phyloP scores from a whole-genome alignment of 1,140 invertebrate genomes.

The Dinothrombium tinctorium region DNA sequence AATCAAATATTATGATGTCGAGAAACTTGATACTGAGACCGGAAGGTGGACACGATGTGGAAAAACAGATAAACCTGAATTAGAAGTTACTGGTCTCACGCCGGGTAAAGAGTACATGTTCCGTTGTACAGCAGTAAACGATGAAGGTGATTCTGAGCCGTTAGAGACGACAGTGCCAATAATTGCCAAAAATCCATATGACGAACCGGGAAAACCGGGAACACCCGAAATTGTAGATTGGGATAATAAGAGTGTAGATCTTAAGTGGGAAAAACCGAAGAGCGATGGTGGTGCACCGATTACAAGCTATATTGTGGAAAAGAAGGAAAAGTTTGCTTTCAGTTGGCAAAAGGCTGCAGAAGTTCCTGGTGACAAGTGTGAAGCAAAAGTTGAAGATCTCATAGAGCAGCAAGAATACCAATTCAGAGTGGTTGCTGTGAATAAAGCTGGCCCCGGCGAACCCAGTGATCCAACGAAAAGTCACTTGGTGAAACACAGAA shows the following conservation, averaged over 20 bases:
- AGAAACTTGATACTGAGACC: slow-evolving; percentile 52
- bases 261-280: slow-evolving; percentile 80
- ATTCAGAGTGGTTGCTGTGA: slow-evolving; percentile 86
- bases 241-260: slow-evolving; percentile 78
- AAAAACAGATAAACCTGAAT: slow-evolving; percentile 33
- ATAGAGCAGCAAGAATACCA: slow-evolving; percentile 62
- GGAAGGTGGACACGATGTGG: slow-evolving; percentile 63
- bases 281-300: slow-evolving; percentile 83
- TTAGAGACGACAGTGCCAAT: slow-evolving; percentile 58
- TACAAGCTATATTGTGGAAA: slow-evolving; percentile 71
- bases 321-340: slow-evolving; percentile 75
- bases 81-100: slow-evolving; percentile 62
- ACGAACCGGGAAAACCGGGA: slow-evolving; percentile 76
- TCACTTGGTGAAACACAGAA: slow-evolving; percentile 33
- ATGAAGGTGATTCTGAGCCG: slow-evolving; percentile 47
- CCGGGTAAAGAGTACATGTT: slow-evolving; percentile 85
- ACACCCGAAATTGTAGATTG: slow-evolving; percentile 71
- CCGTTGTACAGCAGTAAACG: slow-evolving; percentile 78
- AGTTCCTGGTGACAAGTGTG: slow-evolving; percentile 52
- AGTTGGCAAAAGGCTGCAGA: slow-evolving; percentile 81
- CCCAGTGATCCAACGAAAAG: slow-evolving; percentile 32
- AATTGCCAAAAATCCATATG: slow-evolving; percentile 91
- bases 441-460: slow-evolving; percentile 79
- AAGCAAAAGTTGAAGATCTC: slow-evolving; percentile 50
- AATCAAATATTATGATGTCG: slow-evolving; percentile 71